Conservation (phyloP, 2,888 invertebrate species). For the Drosophila bunnanda region DNA sequence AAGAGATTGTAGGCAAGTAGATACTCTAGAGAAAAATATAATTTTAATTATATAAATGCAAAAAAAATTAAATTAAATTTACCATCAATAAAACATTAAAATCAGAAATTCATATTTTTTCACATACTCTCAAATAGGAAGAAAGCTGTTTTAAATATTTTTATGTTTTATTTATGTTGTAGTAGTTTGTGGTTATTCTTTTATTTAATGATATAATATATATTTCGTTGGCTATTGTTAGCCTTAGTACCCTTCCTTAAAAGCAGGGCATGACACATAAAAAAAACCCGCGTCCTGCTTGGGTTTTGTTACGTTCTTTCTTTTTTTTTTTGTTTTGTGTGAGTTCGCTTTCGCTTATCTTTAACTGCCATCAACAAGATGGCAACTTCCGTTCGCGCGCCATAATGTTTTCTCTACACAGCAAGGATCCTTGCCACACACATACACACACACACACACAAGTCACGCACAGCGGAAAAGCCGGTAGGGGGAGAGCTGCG, state of each 20-base stretch:
- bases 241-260: slow-evolving; percentile 2
- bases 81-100: background rate
- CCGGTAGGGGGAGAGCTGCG: slow-evolving; percentile 5
- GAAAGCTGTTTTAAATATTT: no score
- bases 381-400: slow-evolving; percentile 85
- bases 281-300: slow-evolving; percentile 46
- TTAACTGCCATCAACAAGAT: slow-evolving; percentile 85
- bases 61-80: background rate
- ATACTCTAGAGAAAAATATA: background rate
- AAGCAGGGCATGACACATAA: slow-evolving; percentile 44
- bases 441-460: slow-evolving; percentile 39
- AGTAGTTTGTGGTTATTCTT: background rate
- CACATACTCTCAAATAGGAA: no score
- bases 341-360: slow-evolving; percentile 76
- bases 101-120: no score
- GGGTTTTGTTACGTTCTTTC: slow-evolving; percentile 28
- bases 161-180: no score
- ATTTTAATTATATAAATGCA: background rate
- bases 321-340: slow-evolving; percentile 36
- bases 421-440: slow-evolving; percentile 51
- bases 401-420: slow-evolving; percentile 81
- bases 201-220: background rate
- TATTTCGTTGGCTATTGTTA: background rate
- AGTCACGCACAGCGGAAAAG: slow-evolving; percentile 67
- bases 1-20: no score